Conservation (phyloP, 2,888 invertebrate genomes). For the Venusia cambrica region DNA sequence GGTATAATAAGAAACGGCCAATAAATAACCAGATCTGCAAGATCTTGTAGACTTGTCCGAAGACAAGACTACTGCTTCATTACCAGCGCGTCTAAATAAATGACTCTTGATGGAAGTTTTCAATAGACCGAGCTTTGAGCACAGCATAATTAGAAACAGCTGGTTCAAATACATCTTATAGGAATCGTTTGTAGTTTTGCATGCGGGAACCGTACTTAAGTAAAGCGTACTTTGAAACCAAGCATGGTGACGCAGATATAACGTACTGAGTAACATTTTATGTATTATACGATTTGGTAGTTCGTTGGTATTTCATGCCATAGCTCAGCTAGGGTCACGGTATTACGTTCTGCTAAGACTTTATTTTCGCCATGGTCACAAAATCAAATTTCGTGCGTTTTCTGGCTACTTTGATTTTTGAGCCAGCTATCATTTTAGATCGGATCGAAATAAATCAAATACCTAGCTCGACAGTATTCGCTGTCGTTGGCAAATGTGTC, state of each 20-base stretch:
- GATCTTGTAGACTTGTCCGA: constrained; percentile 36
- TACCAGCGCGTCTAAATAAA: constrained; percentile 55
- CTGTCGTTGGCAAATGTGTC: constrained; percentile 77
- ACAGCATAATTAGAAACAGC: constrained; percentile 10
- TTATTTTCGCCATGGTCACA: too few relatives aligned
- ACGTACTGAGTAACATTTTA: too few relatives aligned
- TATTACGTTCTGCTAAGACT: too few relatives aligned
- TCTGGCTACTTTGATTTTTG: constrained; percentile 7
- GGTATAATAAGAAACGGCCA: constrained; percentile 26
- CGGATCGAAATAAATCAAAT: constrained; percentile 67
- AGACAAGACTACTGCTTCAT: constrained; percentile 47
- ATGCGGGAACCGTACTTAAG: too few relatives aligned
- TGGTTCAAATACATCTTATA: background rate
- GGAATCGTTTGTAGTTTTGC: background rate
- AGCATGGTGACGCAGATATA: too few relatives aligned
- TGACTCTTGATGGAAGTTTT: constrained; percentile 59
- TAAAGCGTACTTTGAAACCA: too few relatives aligned
- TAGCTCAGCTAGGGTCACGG: too few relatives aligned
- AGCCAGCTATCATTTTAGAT: constrained; percentile 14
- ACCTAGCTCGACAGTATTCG: constrained; percentile 61
- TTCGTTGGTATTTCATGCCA: background rate
- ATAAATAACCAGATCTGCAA: constrained; percentile 39
- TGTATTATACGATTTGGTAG: background rate
- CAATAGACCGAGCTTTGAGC: constrained; percentile 55
- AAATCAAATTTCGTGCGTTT: too few relatives aligned